Percentiles rank a stretch among this genome's conserved stretches.
Evolutionary conservation across 2,797 vertebrate species (phyloP).

Genomic region (Saxicola maurus): DNA sequence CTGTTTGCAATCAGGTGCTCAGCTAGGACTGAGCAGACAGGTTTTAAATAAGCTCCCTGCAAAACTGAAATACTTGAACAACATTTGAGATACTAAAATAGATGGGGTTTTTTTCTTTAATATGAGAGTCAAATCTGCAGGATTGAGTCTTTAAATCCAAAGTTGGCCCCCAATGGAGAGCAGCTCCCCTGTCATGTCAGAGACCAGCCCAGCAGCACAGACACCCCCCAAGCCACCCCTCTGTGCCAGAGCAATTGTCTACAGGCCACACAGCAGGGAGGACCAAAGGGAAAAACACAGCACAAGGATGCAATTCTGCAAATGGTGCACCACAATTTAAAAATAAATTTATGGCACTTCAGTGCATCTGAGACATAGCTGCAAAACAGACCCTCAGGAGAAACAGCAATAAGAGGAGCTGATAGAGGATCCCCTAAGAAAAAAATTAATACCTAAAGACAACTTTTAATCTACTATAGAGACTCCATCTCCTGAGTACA

Average conservation of each 20-base stretch:
- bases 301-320: neutral
- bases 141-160: neutral
- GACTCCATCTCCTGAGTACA: neutral
- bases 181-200: neutral
- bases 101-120: accelerated
- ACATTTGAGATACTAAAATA: neutral
- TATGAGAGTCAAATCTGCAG: accelerated
- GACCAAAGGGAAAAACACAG: neutral
- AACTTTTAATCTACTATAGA: neutral
- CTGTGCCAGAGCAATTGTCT: neutral
- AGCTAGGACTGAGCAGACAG: neutral
- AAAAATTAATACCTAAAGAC: neutral
- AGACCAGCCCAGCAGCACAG: neutral
- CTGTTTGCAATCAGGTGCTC: neutral
- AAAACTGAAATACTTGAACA: neutral
- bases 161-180: accelerated
- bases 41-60: neutral
- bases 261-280: neutral
- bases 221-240: neutral
- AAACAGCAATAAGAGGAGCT: neutral
- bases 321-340: neutral
- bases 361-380: neutral
- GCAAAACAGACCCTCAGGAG: neutral
- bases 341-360: neutral
- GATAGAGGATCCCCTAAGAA: neutral